Base-by-base conservation (phyloP, 1,140 invertebrate species). In the Anthonomus grandis region DNA sequence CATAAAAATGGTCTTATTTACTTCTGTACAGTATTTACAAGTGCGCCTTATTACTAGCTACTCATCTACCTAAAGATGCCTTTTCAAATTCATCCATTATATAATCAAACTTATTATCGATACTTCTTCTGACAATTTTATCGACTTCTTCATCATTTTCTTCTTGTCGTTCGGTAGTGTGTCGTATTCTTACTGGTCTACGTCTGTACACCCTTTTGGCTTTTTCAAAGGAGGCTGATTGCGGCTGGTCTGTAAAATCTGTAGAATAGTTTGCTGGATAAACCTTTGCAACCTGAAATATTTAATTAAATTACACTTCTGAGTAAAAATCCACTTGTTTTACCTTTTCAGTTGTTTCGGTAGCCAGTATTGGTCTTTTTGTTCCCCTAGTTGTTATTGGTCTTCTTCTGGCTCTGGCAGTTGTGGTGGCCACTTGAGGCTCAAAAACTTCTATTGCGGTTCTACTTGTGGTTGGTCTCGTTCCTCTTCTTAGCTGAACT, bases 201-300 rank as follows among this genome's bases (percentile, higher is more conserved):
- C 60, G 47, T 60, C 67, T 63, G 41, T 62, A 65, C 13, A 57
- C 48, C 23, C 65, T 55, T 37, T 57, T 63, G 12, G 62, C 37
- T 61, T 66, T 65, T 3, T 37, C 37, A 4, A 34, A 9, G 5
- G 10, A 24, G 2, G 13, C 18, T 2, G 52, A 15, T 5, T 18
- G 1, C 12, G 22, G 22, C 31, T n/a, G 25, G 31, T 51, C 48
- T 18, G 54, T 48, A 24, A 31, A 8, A 34, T 51, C 48, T 18
- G 54, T 48, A 24, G 36, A 8, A 17, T 18, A 8, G 19, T 52
- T 24, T 23, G 21, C 44, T 31, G 25, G 34, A 56, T 36, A 57
- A 24, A 36, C 9, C 49, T 4, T 54, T 31, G 34, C 41, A 18
- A 39, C 22, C 41, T 48, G 54, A 56, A 51, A 53, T 23, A 38